Evolutionary conservation across 2,113 vertebrate genomes (phyloP), one percentile per base, ranked within the genome.

Genomic region (Dermatemys mawii): DNA sequence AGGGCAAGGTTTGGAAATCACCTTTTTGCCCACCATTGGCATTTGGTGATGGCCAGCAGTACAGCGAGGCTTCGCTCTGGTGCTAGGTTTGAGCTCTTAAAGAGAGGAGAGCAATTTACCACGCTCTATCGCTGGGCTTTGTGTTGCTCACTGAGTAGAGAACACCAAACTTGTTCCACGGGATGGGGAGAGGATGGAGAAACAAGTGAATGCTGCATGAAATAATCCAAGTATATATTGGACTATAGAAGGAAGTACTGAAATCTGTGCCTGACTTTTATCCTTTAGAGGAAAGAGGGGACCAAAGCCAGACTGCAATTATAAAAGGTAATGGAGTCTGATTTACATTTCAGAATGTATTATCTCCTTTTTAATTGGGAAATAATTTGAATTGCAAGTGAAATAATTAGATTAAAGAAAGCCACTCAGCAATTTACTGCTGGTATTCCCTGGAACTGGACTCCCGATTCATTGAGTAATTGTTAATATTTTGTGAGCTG

Each of bases 371-470:
- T 97, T 98, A 98, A 97, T 97, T 97, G 96, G 96, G 95, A 97
- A 97, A 97, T 97, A 95, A 98, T 97, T 98, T 97, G 97, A 97
- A 97, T 97, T 97, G 93, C 96, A 96, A 97, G 96, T 96, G 95
- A 97, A 97, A 97, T 97, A 97, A 98, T 98, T 97, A 96, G 96
- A 97, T 97, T 97, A 97, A 55, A 11, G 96, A 96, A 98, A 97
- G 95, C 93, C 90, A 27, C 95, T 96, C 93, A 92, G 95, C 95
- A 96, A 95, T 97, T 97, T 96, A 87, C 86, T 83, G 60, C 86
- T 94, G 13, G 0, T 95, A 94, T 97, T 96, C 93, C 93, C 95
- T 51, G 96, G 95, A 95, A 96, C 81, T 1, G 84, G 95, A 95
- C 94, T 96, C 85, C 38, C 83, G 86, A 84, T 91, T 95, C 81